Evolutionary conservation across 2,888 invertebrate genomes (phyloP).

Genomic region (Cecidostiba fungosa): DNA sequence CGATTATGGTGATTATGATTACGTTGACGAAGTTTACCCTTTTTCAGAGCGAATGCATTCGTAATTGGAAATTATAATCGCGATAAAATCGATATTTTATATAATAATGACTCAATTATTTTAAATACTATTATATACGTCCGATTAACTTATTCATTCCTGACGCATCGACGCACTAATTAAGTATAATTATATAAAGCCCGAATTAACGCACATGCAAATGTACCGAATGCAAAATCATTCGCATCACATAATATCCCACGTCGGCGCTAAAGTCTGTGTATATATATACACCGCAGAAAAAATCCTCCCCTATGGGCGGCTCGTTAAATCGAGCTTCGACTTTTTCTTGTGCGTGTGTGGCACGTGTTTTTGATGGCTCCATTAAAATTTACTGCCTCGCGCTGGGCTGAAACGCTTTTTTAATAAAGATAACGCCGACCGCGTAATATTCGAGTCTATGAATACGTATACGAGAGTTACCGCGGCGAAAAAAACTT

Average conservation of each 20-base stretch:
- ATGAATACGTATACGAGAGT: background rate
- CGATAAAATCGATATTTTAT: no score
- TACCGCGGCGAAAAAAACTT: background rate
- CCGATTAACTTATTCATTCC: no score
- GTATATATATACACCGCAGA: no score
- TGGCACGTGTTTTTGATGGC: constrained; percentile 41
- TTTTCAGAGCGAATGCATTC: background rate
- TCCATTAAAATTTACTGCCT: constrained; percentile 50
- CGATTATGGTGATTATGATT: background rate
- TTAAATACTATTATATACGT: no score
- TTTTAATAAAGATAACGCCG: constrained; percentile 51
- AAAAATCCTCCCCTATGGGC: background rate
- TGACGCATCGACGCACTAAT: no score
- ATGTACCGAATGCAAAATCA: no score
- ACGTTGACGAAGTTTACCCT: background rate
- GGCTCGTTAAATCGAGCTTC: background rate
- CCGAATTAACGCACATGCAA: no score
- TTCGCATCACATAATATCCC: no score
- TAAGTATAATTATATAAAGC: no score
- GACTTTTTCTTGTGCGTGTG: background rate
- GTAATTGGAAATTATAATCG: background rate
- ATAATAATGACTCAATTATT: no score
- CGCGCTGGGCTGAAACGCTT: constrained; percentile 8
- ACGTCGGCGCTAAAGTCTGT: no score
- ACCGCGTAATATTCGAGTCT: background rate